phyloP scores from a whole-genome alignment of 2,888 invertebrate species.

The Dolichopus griseipennis region DNA sequence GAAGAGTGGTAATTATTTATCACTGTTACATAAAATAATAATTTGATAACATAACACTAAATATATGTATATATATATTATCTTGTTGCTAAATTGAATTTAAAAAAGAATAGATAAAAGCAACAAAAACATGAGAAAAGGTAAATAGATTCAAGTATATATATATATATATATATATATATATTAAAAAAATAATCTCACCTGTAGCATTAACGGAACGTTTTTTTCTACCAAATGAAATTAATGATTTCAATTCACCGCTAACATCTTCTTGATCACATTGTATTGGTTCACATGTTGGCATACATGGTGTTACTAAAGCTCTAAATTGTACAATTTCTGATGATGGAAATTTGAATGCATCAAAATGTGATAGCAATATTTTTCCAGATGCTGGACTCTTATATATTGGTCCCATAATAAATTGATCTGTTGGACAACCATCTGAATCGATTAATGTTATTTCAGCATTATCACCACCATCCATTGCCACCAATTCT shows the following conservation, averaged over 20 bases:
- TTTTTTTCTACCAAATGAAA: slow-evolving; percentile 75
- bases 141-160: too few species aligned
- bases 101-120: too few species aligned
- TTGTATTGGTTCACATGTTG: slow-evolving; percentile 83
- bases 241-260: slow-evolving; percentile 71
- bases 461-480: slow-evolving; percentile 85
- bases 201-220: slow-evolving; percentile 51
- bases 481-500: slow-evolving; percentile 90
- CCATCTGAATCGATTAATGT: slow-evolving; percentile 84
- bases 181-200: slow-evolving; percentile 22
- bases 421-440: slow-evolving; percentile 88
- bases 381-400: slow-evolving; percentile 71
- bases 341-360: slow-evolving; percentile 92
- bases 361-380: slow-evolving; percentile 83
- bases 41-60: not conserved
- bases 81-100: not conserved
- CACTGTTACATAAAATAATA: not conserved
- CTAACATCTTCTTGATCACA: slow-evolving; percentile 77
- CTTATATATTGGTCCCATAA: slow-evolving; percentile 87
- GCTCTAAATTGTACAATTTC: slow-evolving; percentile 93
- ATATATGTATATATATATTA: too few species aligned
- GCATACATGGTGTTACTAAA: slow-evolving; percentile 90
- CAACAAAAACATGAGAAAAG: too few species aligned
- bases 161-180: too few species aligned
- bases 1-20: not conserved